Conservation (phyloP, 2,797 vertebrate species). For the Betta splendens region DNA sequence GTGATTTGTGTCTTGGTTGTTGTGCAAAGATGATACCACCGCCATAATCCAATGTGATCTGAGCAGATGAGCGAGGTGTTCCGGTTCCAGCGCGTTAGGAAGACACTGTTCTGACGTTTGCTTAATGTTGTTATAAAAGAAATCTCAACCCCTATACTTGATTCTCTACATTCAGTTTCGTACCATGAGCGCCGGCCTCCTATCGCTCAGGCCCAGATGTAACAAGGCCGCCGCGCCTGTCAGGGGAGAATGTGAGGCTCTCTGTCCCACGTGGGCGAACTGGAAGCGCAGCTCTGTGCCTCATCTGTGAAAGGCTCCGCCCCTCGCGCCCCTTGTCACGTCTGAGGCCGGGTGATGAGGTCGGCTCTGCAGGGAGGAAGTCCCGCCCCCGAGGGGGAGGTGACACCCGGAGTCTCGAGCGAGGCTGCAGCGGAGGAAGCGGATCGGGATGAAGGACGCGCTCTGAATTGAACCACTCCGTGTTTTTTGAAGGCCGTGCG, state of each 20-base stretch:
- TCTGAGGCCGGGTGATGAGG: background rate
- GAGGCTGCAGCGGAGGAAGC: background rate
- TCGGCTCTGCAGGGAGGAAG: background rate
- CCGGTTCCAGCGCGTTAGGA: conserved; percentile 8
- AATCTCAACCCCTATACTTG: no score
- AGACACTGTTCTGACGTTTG: background rate
- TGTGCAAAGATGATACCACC: conserved; percentile 33
- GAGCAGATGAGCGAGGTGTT: conserved; percentile 27
- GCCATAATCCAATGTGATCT: conserved; percentile 50
- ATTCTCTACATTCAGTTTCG: no score
- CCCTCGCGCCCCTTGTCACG: background rate
- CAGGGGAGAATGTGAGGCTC: background rate
- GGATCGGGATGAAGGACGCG: background rate
- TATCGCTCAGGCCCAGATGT: background rate
- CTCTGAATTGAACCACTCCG: no score
- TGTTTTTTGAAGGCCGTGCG: no score
- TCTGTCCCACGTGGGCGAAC: background rate
- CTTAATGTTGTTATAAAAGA: background rate
- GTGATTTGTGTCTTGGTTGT: conserved; percentile 52
- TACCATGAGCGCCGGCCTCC: background rate
- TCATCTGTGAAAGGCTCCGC: background rate
- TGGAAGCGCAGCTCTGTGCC: background rate
- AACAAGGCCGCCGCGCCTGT: background rate
- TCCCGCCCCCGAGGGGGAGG: background rate
- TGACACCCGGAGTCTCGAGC: background rate